A percentile compares a stretch with the other conserved stretches of the same genome.
phyloP scores from a whole-genome alignment of 1,140 invertebrate genomes.

The Himalopsyche phryganea region DNA sequence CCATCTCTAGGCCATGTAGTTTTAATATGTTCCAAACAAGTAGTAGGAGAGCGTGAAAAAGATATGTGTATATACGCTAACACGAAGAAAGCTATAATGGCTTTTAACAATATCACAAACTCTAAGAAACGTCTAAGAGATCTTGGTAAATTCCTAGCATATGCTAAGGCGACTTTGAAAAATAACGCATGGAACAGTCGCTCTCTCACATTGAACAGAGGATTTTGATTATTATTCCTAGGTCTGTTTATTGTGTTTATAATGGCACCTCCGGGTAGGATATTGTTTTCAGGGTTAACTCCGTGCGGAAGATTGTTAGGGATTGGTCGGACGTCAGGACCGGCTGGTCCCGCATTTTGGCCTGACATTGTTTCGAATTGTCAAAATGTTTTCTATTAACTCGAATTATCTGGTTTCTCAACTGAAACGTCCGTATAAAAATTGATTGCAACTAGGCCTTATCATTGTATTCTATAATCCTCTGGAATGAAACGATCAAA shows the following conservation, averaged over 20 bases:
- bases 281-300: conserved; percentile 54
- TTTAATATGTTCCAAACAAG: conserved; percentile 87
- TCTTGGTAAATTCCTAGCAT: conserved; percentile 84
- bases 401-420: neutral
- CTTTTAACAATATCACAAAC: conserved; percentile 86
- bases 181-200: conserved; percentile 94
- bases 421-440: conserved; percentile 8
- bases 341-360: conserved; percentile 36
- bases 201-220: conserved; percentile 81
- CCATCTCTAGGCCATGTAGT: conserved; percentile 93
- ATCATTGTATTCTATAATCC: neutral
- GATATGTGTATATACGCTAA: conserved; percentile 93
- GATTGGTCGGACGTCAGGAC: conserved; percentile 5
- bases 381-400: neutral
- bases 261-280: conserved; percentile 49
- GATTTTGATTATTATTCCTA: conserved; percentile 64
- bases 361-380: conserved; percentile 25
- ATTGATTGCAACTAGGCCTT: neutral
- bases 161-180: conserved; percentile 84
- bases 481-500: conserved; percentile 9
- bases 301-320: conserved; percentile 45
- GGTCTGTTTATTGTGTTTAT: conserved; percentile 52
- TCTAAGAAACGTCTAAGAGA: conserved; percentile 84
- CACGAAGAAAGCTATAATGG: conserved; percentile 83
- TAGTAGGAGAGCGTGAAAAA: conserved; percentile 88